Percentiles rank a stretch among this genome's conserved stretches.
Evolutionary conservation across 2,113 vertebrate genomes (phyloP).

Genomic region (Cichladusa arquata): DNA sequence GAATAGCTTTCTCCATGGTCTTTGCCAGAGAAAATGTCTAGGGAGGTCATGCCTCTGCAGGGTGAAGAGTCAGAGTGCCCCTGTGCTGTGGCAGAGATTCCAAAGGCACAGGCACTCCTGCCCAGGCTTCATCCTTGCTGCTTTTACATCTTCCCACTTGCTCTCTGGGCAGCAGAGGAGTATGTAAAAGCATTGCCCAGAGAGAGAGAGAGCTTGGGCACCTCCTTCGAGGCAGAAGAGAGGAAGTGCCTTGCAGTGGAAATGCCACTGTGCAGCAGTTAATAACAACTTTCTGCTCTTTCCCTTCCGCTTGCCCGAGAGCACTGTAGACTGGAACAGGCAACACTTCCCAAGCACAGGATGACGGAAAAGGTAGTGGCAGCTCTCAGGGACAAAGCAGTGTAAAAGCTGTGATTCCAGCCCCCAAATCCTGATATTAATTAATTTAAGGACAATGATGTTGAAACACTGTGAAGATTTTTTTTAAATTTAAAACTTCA

Average conservation of each 20-base stretch:
- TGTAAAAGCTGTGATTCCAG: not conserved
- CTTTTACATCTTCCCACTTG: not conserved
- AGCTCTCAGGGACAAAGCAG: not conserved
- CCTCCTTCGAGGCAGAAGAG: not conserved
- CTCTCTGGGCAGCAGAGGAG: not conserved
- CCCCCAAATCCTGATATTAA: not conserved
- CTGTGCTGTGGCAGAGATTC: not conserved
- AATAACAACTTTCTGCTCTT: not conserved
- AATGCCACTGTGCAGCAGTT: not conserved
- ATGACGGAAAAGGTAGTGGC: not conserved
- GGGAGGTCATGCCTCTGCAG: not conserved
- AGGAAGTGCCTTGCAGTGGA: not conserved
- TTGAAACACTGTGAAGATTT: not conserved
- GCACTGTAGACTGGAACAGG: rapidly evolving
- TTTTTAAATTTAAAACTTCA: not conserved
- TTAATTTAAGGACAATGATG: not conserved
- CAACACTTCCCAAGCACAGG: not conserved
- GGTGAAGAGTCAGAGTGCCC: not conserved
- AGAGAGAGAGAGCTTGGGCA: not conserved
- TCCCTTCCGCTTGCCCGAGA: not conserved
- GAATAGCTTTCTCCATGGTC: not conserved
- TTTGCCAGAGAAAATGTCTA: not conserved
- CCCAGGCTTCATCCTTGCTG: rapidly evolving
- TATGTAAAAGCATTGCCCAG: not conserved
- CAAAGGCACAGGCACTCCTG: rapidly evolving